A percentile compares a stretch with the other conserved stretches of the same genome.
Conservation (phyloP, 2,113 vertebrate species). For the Psilopsiagon aymara region DNA sequence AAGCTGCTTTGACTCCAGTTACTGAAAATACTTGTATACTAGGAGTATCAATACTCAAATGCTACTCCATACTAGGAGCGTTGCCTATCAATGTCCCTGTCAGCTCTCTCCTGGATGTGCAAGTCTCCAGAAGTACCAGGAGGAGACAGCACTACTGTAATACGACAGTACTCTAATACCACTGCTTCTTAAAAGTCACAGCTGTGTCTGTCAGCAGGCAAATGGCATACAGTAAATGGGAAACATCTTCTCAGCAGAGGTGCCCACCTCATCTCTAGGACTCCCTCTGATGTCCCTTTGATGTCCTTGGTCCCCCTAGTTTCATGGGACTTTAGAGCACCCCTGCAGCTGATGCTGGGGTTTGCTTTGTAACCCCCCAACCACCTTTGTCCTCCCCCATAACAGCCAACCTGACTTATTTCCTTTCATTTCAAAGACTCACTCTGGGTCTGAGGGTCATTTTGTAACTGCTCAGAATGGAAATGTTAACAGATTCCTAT, state of each 20-base stretch:
- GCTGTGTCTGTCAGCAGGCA: not conserved
- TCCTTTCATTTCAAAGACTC: not conserved
- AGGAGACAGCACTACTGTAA: not conserved
- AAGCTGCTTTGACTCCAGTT: not conserved
- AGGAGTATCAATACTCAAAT: not conserved
- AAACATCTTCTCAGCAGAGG: not conserved
- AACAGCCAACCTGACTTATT: not conserved
- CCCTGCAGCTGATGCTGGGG: not conserved
- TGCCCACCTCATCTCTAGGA: not conserved
- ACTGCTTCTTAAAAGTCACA: not conserved
- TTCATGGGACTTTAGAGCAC: not conserved
- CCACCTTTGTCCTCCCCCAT: not conserved
- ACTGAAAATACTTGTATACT: not conserved
- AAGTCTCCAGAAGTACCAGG: not conserved
- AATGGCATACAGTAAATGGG: rapidly evolving
- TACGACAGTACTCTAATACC: not conserved
- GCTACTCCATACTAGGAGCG: not conserved
- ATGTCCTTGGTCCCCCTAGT: not conserved
- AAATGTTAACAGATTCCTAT: not conserved
- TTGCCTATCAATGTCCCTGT: rapidly evolving
- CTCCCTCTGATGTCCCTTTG: not conserved
- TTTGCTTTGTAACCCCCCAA: not conserved
- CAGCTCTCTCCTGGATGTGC: not conserved
- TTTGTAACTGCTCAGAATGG: not conserved
- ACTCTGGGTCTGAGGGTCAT: not conserved